Percentiles rank a stretch among this genome's conserved stretches.
Evolutionary conservation across 2,888 invertebrate species (phyloP).

Genomic region (Scaptomyza polygonia): DNA sequence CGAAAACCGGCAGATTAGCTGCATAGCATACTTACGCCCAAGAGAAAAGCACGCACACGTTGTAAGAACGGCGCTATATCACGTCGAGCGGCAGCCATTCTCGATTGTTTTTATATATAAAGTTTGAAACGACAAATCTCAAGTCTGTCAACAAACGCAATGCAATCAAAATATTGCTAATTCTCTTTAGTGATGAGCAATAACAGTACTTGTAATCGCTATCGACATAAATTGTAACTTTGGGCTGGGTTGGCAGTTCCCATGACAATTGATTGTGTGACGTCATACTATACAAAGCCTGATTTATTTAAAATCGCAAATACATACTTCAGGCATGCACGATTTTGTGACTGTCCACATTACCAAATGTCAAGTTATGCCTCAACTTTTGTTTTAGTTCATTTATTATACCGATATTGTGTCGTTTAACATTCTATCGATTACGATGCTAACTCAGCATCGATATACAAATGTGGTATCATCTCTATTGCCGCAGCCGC

Average conservation of each 20-base stretch:
- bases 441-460: background rate
- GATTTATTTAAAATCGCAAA: background rate
- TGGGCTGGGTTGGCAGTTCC: background rate
- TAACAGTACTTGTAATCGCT: background rate
- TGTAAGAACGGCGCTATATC: constrained; percentile 88
- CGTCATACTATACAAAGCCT: background rate
- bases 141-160: constrained; percentile 48
- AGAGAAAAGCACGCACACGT: constrained; percentile 87
- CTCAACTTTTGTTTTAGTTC: background rate
- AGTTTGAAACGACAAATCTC: constrained; percentile 4
- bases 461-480: constrained; percentile 1
- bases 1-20: background rate
- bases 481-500: constrained; percentile 31
- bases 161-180: constrained; percentile 39
- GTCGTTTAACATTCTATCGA: background rate
- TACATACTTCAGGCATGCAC: background rate
- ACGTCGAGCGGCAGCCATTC: constrained; percentile 85
- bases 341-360: too few relatives aligned
- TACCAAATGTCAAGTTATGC: background rate
- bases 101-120: constrained; percentile 16
- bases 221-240: background rate
- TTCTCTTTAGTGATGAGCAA: constrained; percentile 28
- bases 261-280: background rate
- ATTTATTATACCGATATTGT: background rate
- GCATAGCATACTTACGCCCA: constrained; percentile 86